phyloP scores from a whole-genome alignment of 2,888 invertebrate genomes.

The Zonitis immaculata region DNA sequence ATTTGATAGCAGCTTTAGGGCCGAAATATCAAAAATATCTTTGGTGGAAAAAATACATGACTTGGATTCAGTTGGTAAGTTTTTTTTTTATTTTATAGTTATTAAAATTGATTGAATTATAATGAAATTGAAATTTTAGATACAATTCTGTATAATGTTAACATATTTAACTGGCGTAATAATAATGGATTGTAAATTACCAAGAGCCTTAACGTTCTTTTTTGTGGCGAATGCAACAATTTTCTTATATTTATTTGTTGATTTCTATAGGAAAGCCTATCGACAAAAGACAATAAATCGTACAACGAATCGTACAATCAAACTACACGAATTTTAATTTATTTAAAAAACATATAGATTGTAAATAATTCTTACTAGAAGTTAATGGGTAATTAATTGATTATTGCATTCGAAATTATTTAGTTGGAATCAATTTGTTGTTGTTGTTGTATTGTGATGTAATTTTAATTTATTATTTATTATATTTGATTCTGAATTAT shows the following conservation, averaged over 20 bases:
- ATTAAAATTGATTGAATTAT: constrained; percentile 1
- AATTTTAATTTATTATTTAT: too few relatives aligned
- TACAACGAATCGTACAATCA: too few relatives aligned
- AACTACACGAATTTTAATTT: too few relatives aligned
- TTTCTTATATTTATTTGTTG: constrained; percentile 73
- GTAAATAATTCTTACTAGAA: too few relatives aligned
- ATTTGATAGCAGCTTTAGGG: constrained; percentile 81
- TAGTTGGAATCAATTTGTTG: too few relatives aligned
- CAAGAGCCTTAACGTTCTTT: constrained; percentile 63
- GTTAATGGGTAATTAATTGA: too few relatives aligned
- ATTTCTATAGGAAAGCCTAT: constrained; percentile 60
- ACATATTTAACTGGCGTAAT: constrained; percentile 64
- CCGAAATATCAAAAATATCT: constrained; percentile 83
- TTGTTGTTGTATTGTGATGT: too few relatives aligned
- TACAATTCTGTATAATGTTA: constrained; percentile 72
- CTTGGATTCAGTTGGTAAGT: constrained; percentile 74
- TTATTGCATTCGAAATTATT: too few relatives aligned
- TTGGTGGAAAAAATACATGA: constrained; percentile 94
- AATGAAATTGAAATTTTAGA: too few relatives aligned
- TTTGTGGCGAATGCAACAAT: constrained; percentile 63
- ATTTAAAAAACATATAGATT: too few relatives aligned
- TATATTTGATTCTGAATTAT: too few relatives aligned
- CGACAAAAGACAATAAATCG: constrained; percentile 18
- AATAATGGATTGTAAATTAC: constrained; percentile 64
- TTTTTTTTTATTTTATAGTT: not conserved